Evolutionary conservation across 2,797 vertebrate species (phyloP).

Genomic region (Rhynchonycteris naso): DNA sequence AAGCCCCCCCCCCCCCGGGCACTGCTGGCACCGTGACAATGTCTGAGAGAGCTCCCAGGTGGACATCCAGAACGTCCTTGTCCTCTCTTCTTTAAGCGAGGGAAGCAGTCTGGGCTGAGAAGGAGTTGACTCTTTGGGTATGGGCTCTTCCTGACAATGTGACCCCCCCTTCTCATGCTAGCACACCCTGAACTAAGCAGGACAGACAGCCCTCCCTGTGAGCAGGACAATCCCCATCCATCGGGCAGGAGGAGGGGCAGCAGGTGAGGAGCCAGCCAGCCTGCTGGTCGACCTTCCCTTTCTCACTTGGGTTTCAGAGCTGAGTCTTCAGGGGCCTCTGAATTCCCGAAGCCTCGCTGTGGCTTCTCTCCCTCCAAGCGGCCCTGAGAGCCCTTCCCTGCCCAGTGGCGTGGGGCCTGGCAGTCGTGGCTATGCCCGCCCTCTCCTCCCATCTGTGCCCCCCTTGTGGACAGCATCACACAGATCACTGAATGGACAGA

Average conservation of each 20-base stretch:
- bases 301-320: background rate
- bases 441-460: background rate
- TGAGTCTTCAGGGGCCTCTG: background rate
- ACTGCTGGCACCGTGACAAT: background rate
- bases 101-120: background rate
- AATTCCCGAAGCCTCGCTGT: background rate
- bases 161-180: too few species aligned
- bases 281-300: background rate
- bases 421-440: background rate
- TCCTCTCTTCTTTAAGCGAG: background rate
- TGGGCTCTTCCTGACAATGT: background rate
- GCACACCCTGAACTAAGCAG: background rate
- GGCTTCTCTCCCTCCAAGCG: background rate
- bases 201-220: accelerated
- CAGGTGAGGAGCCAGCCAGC: accelerated
- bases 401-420: accelerated
- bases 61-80: accelerated
- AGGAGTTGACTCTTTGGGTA: background rate
- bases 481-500: background rate
- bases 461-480: background rate
- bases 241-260: accelerated
- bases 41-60: too few species aligned
- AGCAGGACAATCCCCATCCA: accelerated
- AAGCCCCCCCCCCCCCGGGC: accelerated
- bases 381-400: accelerated